Evolutionary conservation across 2,888 invertebrate genomes (phyloP), one percentile per base, ranked within the genome.

Genomic region (Cacoxenus indagator): DNA sequence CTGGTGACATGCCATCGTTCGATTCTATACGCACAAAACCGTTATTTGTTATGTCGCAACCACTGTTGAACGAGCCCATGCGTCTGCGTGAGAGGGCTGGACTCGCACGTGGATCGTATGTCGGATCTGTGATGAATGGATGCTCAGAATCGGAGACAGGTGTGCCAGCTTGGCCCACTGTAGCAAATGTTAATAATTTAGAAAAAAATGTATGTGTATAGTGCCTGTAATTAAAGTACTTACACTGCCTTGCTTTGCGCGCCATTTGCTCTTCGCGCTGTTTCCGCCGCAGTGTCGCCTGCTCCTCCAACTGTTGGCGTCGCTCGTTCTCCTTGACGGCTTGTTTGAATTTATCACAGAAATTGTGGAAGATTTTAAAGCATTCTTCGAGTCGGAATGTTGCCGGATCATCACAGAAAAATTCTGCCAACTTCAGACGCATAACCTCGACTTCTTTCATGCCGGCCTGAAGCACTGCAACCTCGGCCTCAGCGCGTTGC

Each of bases 381-480:
- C 97, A 97, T 86, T 98, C 98, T 86, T 98, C 97, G 48, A 98
- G 90, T 87, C 96, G 96, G 86, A 98, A 98, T 0, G 94, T 91
- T 65, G 91, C 92, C 0, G 93, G 91, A 83, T 98, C 97, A 87
- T 98, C 98, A 87, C 98, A 98, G 89, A 98, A 97, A 89, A 97
- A 98, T 65, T 95, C 94, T 0, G 96, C 93, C 46, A 98, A 89
- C 72, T 95, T 93, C 74, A 91, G 91, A 31, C 96, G 91, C 70
- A 96, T 91, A 19, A 90, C 90, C 76, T 96, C 96, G 22, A 98
- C 92, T 81, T 95, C 94, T 69, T 93, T 92, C 91, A 97, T 92
- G 76, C 94, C 94, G 67, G 92, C 91, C 84, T 95, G 93, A 48
- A 96, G 89, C 45, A 92, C 93, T 9, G 91, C 89, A 65, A 96